phyloP scores from a whole-genome alignment of 2,113 vertebrate genomes.

The Anoplopoma fimbria region DNA sequence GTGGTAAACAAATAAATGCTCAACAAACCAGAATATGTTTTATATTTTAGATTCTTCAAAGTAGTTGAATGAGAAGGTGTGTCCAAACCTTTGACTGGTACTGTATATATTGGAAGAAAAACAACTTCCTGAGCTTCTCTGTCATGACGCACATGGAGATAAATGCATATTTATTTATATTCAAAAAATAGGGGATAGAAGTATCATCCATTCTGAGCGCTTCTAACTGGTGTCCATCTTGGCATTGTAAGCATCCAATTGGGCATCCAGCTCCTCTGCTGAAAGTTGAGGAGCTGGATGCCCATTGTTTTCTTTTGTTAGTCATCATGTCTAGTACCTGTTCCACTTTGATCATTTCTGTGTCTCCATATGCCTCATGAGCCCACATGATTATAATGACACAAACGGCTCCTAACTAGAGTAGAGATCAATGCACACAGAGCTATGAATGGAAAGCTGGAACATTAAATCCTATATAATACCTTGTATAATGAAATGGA shows the following conservation, averaged over 20 bases:
- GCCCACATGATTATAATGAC: neutral
- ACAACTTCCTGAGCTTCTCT: too few relatives aligned
- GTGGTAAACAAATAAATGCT: too few relatives aligned
- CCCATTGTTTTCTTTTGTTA: neutral
- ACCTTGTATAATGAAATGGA: neutral
- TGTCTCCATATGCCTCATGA: neutral
- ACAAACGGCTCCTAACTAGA: neutral
- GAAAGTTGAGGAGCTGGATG: constrained; percentile 96
- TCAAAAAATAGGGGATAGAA: neutral
- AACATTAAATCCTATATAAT: neutral
- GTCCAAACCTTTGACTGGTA: too few relatives aligned
- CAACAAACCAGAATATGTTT: too few relatives aligned
- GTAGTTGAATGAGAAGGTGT: too few relatives aligned
- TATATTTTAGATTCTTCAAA: too few relatives aligned
- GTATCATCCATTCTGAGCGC: neutral
- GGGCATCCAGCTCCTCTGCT: constrained; percentile 96
- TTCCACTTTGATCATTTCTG: neutral
- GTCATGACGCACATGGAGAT: too few relatives aligned
- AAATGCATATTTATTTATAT: too few relatives aligned
- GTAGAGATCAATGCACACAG: neutral
- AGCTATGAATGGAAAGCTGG: neutral
- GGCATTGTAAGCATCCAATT: constrained; percentile 97
- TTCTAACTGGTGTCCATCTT: constrained; percentile 97
- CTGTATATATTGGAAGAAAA: too few relatives aligned
- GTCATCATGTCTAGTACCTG: neutral